phyloP scores from a whole-genome alignment of 2,797 vertebrate genomes.

The Melanotaenia maccullochi region DNA sequence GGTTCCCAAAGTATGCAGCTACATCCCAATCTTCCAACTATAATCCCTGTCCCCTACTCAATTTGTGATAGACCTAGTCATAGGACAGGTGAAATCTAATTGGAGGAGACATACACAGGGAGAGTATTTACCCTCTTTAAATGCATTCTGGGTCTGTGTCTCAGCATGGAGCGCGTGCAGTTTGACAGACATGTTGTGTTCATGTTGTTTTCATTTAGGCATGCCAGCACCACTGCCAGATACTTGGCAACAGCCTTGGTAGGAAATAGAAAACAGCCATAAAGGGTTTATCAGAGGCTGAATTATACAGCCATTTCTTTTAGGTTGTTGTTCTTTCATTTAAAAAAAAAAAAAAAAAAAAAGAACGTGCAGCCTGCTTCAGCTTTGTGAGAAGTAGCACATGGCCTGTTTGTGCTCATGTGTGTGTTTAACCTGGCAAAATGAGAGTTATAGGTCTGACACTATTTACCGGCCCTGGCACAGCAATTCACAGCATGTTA shows the following conservation, averaged over 20 bases:
- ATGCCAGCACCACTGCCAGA: slow-evolving; percentile 69
- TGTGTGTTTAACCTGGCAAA: slow-evolving; percentile 67
- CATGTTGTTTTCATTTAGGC: slow-evolving; percentile 76
- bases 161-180: slow-evolving; percentile 51
- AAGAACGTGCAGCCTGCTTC: slow-evolving; percentile 60
- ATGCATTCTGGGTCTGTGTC: slow-evolving; percentile 47
- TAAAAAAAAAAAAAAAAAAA: not conserved
- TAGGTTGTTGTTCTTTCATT: slow-evolving; percentile 61
- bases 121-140: slow-evolving; percentile 52
- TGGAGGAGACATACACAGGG: slow-evolving; percentile 61
- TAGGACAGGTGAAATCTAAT: slow-evolving; percentile 68
- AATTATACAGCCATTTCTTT: slow-evolving; percentile 76
- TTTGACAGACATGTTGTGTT: slow-evolving; percentile 67
- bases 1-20: slow-evolving; percentile 39
- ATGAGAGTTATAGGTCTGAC: slow-evolving; percentile 65
- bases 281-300: slow-evolving; percentile 76
- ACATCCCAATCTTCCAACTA: slow-evolving; percentile 41
- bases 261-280: slow-evolving; percentile 80
- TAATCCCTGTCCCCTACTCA: slow-evolving; percentile 20
- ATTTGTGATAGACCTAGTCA: slow-evolving; percentile 40
- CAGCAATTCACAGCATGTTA: slow-evolving; percentile 70
- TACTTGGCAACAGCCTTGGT: slow-evolving; percentile 65
- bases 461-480: slow-evolving; percentile 76
- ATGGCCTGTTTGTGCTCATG: slow-evolving; percentile 59
- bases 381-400: slow-evolving; percentile 78